Evolutionary conservation across 2,797 vertebrate species (phyloP).

Genomic region (Catharus ustulatus): DNA sequence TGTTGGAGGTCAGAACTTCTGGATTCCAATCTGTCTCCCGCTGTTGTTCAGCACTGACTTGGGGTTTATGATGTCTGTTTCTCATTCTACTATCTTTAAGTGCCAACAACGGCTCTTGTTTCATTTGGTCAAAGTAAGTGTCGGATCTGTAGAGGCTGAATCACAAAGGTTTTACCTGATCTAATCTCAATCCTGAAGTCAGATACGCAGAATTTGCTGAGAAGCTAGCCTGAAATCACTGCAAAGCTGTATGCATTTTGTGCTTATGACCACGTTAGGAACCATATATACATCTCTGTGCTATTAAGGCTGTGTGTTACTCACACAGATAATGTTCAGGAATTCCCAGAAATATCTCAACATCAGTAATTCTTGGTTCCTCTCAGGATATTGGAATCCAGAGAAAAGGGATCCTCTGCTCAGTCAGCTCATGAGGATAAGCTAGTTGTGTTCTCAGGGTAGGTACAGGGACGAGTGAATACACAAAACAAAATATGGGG

Average conservation of each 20-base stretch:
- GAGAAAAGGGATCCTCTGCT: neutral
- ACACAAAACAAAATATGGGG: neutral
- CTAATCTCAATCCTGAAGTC: neutral
- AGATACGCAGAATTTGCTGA: neutral
- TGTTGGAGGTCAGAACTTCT: neutral
- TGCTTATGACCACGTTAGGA: neutral
- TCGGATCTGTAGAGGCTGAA: neutral
- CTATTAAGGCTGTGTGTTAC: neutral
- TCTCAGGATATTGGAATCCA: neutral
- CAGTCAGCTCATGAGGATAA: neutral
- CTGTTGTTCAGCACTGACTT: rapidly evolving
- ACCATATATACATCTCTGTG: neutral
- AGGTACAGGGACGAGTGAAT: neutral
- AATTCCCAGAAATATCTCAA: constrained; percentile 2
- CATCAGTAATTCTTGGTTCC: neutral
- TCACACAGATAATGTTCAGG: neutral
- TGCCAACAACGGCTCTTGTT: neutral
- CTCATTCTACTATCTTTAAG: neutral
- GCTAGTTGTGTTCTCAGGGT: neutral
- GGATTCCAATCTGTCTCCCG: neutral
- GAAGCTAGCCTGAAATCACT: neutral
- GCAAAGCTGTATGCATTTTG: neutral
- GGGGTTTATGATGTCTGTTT: rapidly evolving
- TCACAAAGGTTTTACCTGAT: neutral
- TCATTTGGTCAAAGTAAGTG: neutral